These are phyloP conservation scores for Phaonia tiefii DNA, from an alignment of 2,888 invertebrate genomes.

Conservation along the genomic window DNA sequence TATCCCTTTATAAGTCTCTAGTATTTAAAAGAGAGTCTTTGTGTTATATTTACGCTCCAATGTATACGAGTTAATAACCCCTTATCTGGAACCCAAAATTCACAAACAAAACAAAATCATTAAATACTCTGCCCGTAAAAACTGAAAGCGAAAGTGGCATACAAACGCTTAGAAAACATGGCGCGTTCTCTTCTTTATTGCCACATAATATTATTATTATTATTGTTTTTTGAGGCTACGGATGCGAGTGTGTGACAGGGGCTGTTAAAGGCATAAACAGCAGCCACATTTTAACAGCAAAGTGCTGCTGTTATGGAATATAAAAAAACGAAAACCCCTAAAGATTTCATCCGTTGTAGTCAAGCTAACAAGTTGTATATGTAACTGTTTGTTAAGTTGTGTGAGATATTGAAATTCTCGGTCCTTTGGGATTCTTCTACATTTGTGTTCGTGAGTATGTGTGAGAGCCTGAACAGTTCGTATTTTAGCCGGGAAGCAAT, in stretches of 20 bases:
- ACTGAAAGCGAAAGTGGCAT: background rate
- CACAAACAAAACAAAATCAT: background rate
- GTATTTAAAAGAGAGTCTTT: no score
- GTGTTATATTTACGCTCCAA: no score
- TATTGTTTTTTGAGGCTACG: background rate
- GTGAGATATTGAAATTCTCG: background rate
- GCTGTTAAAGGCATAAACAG: constrained; percentile 5
- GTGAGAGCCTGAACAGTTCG: constrained; percentile 12
- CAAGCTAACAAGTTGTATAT: constrained; percentile 26
- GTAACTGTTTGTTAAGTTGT: constrained; percentile 12
- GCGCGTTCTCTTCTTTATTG: constrained; percentile 17
- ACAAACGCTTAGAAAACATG: constrained; percentile 31
- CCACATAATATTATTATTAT: constrained; percentile 12
- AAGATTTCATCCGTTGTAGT: background rate
- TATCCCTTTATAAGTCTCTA: no score
- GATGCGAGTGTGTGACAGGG: background rate
- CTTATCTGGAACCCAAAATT: no score
- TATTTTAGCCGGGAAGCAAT: constrained; percentile 43
- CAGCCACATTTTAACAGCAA: constrained; percentile 25
- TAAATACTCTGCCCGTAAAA: background rate
- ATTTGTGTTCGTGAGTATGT: background rate
- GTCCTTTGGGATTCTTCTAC: no score
- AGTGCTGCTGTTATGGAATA: no score
- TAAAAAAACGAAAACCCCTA: constrained; percentile 16
- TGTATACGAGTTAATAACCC: no score